phyloP scores from a whole-genome alignment of 2,113 vertebrate genomes.

The Gadus chalcogrammus region DNA sequence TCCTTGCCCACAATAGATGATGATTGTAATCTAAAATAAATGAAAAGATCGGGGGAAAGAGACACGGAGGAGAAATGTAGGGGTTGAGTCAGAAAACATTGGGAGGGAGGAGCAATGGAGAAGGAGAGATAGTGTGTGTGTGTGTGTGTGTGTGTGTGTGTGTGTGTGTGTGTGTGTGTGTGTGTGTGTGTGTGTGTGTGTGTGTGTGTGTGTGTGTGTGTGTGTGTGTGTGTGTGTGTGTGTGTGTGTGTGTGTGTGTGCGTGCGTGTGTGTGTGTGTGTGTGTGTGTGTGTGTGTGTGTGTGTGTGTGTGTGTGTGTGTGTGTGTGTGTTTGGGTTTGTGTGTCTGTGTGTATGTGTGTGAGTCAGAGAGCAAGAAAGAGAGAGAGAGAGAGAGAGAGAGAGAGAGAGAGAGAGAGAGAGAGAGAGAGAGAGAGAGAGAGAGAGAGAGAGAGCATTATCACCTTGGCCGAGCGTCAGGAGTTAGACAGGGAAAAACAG shows the following conservation, averaged over 20 bases:
- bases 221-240: too few species aligned
- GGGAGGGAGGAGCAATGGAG: conserved; percentile 13
- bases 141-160: too few species aligned
- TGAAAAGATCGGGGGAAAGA: conserved; percentile 68
- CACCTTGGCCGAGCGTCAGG: conserved; percentile 79
- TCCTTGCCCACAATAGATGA: conserved; percentile 60
- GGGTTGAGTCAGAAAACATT: not conserved
- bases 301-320: not conserved
- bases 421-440: conserved; percentile 23
- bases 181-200: too few species aligned
- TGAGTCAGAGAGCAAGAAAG: conserved; percentile 18
- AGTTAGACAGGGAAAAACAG: conserved; percentile 63
- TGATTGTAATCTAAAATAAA: conserved; percentile 96
- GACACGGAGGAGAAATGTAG: conserved; percentile 14
- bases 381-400: conserved; percentile 37
- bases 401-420: conserved; percentile 10
- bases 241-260: too few species aligned
- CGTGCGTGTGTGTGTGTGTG: too few species aligned
- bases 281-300: too few species aligned
- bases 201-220: too few species aligned
- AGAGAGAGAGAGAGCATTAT: conserved; percentile 72
- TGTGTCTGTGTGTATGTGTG: too few species aligned
- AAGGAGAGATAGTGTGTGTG: too few species aligned
- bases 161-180: too few species aligned
- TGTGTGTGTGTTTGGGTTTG: too few species aligned